Percentiles rank a stretch among this genome's conserved stretches.
These are phyloP conservation scores for Rousettus leschenaultii DNA, from an alignment of 2,113 vertebrate species.

Conservation along the genomic window DNA sequence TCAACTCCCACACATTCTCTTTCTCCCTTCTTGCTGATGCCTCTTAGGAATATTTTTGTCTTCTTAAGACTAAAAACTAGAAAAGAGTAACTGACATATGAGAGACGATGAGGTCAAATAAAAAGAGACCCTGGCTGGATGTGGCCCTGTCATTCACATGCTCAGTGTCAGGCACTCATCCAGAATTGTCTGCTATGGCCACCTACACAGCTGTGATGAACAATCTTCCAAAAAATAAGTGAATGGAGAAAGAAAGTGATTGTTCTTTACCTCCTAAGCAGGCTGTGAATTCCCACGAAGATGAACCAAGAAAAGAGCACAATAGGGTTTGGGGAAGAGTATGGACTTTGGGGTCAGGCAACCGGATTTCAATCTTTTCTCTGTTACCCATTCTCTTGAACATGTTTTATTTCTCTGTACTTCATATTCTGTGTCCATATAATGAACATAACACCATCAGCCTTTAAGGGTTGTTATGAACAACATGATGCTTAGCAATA, in stretches of 20 bases:
- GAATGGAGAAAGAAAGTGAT: not conserved
- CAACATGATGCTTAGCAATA: not conserved
- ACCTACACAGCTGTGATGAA: not conserved
- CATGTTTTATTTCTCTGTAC: not conserved
- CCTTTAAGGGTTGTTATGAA: not conserved
- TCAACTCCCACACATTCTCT: not conserved
- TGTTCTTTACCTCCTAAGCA: not conserved
- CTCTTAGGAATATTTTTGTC: not conserved
- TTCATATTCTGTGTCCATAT: not conserved
- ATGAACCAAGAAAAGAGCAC: not conserved
- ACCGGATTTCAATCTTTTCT: not conserved
- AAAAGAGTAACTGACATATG: not conserved
- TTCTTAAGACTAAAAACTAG: not conserved
- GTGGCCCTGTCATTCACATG: not conserved
- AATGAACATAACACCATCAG: not conserved
- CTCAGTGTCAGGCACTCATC: not conserved
- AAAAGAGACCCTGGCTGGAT: not conserved
- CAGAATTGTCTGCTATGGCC: not conserved
- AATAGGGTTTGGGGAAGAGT: not conserved
- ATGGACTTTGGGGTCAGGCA: not conserved
- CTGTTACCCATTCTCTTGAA: not conserved
- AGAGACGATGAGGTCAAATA: not conserved
- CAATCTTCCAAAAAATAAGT: not conserved
- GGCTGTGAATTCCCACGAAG: not conserved
- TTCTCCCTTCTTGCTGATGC: not conserved